Conservation (phyloP, 2,888 invertebrate species). For the Dioctria linearis region DNA sequence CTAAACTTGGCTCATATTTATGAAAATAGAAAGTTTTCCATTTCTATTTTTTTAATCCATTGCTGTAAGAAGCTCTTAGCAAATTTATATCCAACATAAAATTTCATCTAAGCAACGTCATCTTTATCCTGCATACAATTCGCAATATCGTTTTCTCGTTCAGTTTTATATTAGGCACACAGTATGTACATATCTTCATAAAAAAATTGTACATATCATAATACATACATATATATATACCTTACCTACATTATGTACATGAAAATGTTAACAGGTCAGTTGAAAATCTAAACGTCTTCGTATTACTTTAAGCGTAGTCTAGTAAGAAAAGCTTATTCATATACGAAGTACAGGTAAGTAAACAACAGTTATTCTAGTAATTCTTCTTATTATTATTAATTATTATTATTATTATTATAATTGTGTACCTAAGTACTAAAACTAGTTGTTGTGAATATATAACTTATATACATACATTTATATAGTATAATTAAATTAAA, state of each 20-base stretch:
- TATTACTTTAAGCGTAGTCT: slow-evolving; percentile 20
- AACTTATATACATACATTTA: slow-evolving; percentile 10
- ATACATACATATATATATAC: background rate
- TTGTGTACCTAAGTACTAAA: slow-evolving; percentile 7
- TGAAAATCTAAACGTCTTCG: slow-evolving; percentile 15
- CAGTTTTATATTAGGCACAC: background rate
- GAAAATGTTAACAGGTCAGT: slow-evolving; percentile 35
- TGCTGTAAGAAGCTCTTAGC: too few relatives aligned
- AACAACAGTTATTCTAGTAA: background rate
- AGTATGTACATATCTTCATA: slow-evolving; percentile 11
- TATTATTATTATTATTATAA: background rate
- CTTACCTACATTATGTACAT: slow-evolving; percentile 40
- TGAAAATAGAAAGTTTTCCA: too few relatives aligned
- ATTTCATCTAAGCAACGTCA: too few relatives aligned
- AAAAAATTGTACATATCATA: slow-evolving; percentile 47
- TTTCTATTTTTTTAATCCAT: too few relatives aligned
- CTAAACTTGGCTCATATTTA: too few relatives aligned
- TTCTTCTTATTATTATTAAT: background rate
- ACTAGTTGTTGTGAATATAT: slow-evolving; percentile 41
- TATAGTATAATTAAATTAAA: background rate
- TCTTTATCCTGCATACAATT: too few relatives aligned
- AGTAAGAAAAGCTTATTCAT: background rate
- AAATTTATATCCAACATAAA: too few relatives aligned
- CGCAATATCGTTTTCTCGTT: background rate
- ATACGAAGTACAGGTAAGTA: slow-evolving; percentile 23